Percentiles rank a stretch among this genome's conserved stretches.
Evolutionary conservation across 1,140 invertebrate species (phyloP).

Genomic region (Chironomus tepperi): DNA sequence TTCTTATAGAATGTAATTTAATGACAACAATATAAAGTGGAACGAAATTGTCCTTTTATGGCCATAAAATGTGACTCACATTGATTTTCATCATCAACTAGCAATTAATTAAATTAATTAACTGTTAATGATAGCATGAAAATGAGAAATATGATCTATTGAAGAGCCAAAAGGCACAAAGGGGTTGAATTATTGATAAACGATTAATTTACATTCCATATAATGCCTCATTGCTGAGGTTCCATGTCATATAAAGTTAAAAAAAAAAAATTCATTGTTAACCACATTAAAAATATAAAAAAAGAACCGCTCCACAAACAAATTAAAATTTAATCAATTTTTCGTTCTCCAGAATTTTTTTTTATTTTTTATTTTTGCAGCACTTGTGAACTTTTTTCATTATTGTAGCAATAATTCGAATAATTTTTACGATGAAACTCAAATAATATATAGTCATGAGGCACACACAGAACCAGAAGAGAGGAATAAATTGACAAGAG

Average conservation of each 20-base stretch:
- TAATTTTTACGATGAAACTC: too few relatives aligned
- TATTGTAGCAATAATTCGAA: too few relatives aligned
- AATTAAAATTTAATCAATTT: slow-evolving; percentile 15
- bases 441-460: too few relatives aligned
- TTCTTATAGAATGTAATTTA: too few relatives aligned
- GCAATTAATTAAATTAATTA: slow-evolving; percentile 9
- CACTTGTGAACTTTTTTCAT: not conserved
- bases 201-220: not conserved
- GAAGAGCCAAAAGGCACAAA: not conserved
- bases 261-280: not conserved
- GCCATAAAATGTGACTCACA: not conserved
- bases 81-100: not conserved
- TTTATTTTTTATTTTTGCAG: not conserved
- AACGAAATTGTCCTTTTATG: not conserved
- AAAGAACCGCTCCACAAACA: not conserved
- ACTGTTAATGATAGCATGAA: not conserved
- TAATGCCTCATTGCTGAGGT: too few relatives aligned
- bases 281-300: not conserved
- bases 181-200: not conserved
- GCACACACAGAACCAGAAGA: too few relatives aligned
- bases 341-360: not conserved
- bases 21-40: too few relatives aligned
- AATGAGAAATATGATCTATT: not conserved
- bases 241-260: not conserved
- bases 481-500: not conserved